Percentiles rank a stretch among this genome's conserved stretches.
These are phyloP conservation scores for Monopterus albus DNA, from an alignment of 2,113 vertebrate species.

Conservation along the genomic window DNA sequence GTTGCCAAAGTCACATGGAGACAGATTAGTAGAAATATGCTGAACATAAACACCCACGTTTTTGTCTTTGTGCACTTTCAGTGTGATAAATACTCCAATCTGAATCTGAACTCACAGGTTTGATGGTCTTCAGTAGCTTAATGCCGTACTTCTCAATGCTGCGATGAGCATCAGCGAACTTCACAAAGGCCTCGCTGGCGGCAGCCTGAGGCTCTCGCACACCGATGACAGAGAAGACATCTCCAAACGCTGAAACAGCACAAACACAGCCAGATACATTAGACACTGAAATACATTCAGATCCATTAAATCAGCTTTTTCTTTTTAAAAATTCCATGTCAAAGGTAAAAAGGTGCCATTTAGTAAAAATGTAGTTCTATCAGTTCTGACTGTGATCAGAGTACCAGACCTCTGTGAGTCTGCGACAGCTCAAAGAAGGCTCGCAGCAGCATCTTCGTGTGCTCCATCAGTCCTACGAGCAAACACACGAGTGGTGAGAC, in stretches of 20 bases:
- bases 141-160: slow-evolving; percentile 98
- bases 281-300: neutral
- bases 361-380: too few species aligned
- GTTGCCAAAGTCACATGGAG: too few species aligned
- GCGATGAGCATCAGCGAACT: slow-evolving; percentile 97
- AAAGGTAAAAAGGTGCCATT: too few species aligned
- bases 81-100: too few species aligned
- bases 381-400: neutral
- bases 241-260: slow-evolving; percentile 85
- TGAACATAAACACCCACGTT: too few species aligned
- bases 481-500: slow-evolving; percentile 6
- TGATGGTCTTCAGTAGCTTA: slow-evolving; percentile 95
- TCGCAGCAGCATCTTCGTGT: slow-evolving; percentile 93
- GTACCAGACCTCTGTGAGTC: slow-evolving; percentile 91
- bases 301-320: neutral
- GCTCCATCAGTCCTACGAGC: slow-evolving; percentile 92
- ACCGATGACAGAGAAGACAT: slow-evolving; percentile 97
- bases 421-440: slow-evolving; percentile 98
- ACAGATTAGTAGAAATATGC: too few species aligned
- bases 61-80: too few species aligned
- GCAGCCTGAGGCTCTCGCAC: slow-evolving; percentile 94
- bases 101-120: slow-evolving; percentile 87
- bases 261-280: neutral
- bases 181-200: slow-evolving; percentile 98
- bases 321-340: too few species aligned